Percentiles rank a stretch among this genome's conserved stretches.
phyloP scores from a whole-genome alignment of 2,888 invertebrate genomes.

The Chromoteleia sp. region DNA sequence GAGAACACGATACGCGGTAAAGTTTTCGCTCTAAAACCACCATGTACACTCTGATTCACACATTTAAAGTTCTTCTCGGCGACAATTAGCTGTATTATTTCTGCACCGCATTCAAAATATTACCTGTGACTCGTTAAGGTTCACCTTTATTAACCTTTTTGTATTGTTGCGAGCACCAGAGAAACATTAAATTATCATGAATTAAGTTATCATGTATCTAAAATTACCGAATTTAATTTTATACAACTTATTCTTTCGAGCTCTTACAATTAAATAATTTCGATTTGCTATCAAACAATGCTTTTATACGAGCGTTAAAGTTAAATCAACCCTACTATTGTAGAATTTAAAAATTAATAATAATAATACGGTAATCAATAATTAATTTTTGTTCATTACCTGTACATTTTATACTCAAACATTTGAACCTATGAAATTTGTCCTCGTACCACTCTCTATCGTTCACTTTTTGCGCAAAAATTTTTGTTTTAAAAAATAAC shows the following conservation, averaged over 20 bases:
- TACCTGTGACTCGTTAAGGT: conserved; percentile 7
- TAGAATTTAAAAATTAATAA: too few species aligned
- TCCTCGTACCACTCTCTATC: too few species aligned
- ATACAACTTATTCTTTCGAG: neutral
- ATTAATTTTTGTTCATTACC: too few species aligned
- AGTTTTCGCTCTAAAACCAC: neutral
- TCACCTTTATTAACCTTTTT: conserved; percentile 22
- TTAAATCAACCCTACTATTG: too few species aligned
- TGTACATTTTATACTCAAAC: too few species aligned
- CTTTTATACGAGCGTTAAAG: too few species aligned
- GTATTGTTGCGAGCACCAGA: conserved; percentile 3
- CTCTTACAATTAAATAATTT: too few species aligned
- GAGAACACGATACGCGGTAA: neutral
- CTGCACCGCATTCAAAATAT: conserved; percentile 16
- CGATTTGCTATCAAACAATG: too few species aligned
- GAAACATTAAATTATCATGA: conserved; percentile 12
- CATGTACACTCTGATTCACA: neutral
- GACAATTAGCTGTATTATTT: conserved; percentile 28
- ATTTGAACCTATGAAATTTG: too few species aligned
- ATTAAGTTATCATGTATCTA: conserved; percentile 8
- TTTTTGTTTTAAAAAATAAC: too few species aligned
- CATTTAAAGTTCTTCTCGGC: conserved; percentile 14
- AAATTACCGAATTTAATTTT: neutral
- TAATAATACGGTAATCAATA: too few species aligned
- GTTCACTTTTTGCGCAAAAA: too few species aligned